Base-by-base conservation (phyloP, 2,888 invertebrate species). In the Drosophila subsilvestris region DNA sequence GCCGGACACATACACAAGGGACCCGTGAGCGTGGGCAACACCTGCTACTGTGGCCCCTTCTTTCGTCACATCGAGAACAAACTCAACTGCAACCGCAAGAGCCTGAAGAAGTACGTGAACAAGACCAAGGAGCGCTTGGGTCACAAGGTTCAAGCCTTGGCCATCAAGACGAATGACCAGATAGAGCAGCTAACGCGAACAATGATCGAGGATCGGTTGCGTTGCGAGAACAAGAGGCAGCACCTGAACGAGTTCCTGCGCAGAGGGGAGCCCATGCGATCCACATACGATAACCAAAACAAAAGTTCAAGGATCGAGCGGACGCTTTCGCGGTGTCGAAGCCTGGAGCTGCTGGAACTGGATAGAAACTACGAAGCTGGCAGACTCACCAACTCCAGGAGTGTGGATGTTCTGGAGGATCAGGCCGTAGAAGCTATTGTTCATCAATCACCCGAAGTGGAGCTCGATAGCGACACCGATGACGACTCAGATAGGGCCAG, bases 1-100 rank as follows among this genome's bases (percentile, higher is more conserved):
- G 98, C 98, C 14, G 98, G 98, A 2, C 98, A 98, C 90, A 97
- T 98, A 72, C 95, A 97, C 83, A 98, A 98, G 93, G 98, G 98
- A 1, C 98, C 98, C 0, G 95, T 98, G n/a, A 98, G 98, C 0
- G 96, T 97, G 2, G 97, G 98, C 0, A 97, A 97, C 91, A 96
- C 97, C 0, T 98, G 98, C 91, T 97, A 97, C 90, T 98, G 98
- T 90, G 97, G 97, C 0, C 98, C 98, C 0, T 95, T 98, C 91
- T 96, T 98, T 90, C 95, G 96, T 73, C 96, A 97, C 78, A 95
- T 98, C 92, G 97, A 98, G 90, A 95, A 96, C 44, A 95, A 95
- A 74, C 91, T 98, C 56, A 96, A 96, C 82, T 94, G 95, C 54
- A 91, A 91, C 65, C 97, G 79, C 95, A 97, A 90, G 94, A 95